Evolutionary conservation across 2,888 invertebrate genomes (phyloP).

Genomic region (Limnephilus auricula): DNA sequence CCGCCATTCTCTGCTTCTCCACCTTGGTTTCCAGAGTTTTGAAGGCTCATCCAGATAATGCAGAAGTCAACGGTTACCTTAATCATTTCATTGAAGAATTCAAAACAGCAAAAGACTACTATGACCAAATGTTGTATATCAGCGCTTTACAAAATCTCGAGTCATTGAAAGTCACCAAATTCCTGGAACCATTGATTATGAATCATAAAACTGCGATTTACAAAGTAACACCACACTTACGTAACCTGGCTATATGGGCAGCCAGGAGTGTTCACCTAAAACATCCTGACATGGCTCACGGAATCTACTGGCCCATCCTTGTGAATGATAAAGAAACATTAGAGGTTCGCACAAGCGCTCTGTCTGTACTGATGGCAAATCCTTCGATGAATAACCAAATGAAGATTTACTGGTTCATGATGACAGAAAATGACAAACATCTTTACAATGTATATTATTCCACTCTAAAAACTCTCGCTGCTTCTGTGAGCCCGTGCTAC

Average conservation of each 20-base stretch:
- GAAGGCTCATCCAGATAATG: constrained; percentile 50
- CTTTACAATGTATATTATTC: constrained; percentile 75
- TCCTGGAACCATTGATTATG: constrained; percentile 72
- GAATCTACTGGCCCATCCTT: constrained; percentile 75
- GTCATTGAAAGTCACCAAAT: constrained; percentile 70
- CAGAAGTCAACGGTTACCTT: constrained; percentile 67
- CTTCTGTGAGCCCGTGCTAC: constrained; percentile 73
- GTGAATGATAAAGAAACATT: constrained; percentile 71
- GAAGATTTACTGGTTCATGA: constrained; percentile 74
- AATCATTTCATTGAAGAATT: constrained; percentile 67
- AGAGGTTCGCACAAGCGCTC: constrained; percentile 72
- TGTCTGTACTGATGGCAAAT: constrained; percentile 72
- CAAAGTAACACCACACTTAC: constrained; percentile 69
- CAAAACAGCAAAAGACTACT: constrained; percentile 68
- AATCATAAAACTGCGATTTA: constrained; percentile 69
- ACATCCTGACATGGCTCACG: constrained; percentile 66
- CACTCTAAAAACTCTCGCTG: constrained; percentile 71
- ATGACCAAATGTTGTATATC: constrained; percentile 72
- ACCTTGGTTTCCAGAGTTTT: constrained; percentile 71
- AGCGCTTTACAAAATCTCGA: constrained; percentile 74
- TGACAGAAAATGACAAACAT: constrained; percentile 72
- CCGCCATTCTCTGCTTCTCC: constrained; percentile 73
- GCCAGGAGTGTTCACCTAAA: constrained; percentile 67
- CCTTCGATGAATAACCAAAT: constrained; percentile 70
- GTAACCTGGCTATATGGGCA: constrained; percentile 72